Evolutionary conservation across 2,888 invertebrate species (phyloP).

Genomic region (Allolobophora icterica): DNA sequence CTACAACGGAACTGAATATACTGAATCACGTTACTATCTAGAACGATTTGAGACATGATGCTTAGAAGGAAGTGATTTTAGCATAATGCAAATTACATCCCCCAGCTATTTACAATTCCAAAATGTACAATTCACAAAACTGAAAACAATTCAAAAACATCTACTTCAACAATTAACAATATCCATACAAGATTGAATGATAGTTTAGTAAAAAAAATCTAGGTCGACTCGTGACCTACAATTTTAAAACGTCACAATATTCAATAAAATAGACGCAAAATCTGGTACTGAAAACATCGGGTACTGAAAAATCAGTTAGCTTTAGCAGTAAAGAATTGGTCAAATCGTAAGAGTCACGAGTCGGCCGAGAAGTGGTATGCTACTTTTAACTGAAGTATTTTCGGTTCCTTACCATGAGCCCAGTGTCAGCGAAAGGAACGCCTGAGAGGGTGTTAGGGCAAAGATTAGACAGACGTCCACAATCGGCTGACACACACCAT

Average conservation of each 20-base stretch:
- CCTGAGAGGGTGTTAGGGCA: conserved; percentile 21
- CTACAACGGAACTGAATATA: not conserved
- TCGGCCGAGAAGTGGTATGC: not conserved
- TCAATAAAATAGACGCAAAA: not conserved
- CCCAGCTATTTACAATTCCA: not conserved
- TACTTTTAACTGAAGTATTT: not conserved
- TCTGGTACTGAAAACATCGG: too few relatives aligned
- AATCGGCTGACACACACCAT: conserved; percentile 7
- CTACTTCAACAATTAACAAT: not conserved
- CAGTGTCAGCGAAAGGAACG: conserved; percentile 28
- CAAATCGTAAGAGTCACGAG: not conserved
- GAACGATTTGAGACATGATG: not conserved
- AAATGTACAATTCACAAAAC: not conserved
- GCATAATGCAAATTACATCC: not conserved
- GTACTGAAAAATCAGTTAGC: not conserved
- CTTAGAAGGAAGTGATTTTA: not conserved
- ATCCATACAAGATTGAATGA: not conserved
- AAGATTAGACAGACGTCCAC: conserved; percentile 23
- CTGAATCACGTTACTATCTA: not conserved
- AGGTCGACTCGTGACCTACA: not conserved
- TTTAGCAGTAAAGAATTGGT: not conserved
- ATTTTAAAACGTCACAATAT: not conserved
- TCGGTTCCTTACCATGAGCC: not conserved
- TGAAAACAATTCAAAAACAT: not conserved
- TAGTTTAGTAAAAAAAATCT: not conserved